Evolutionary conservation across 2,888 invertebrate species (phyloP), one percentile per base, ranked within the genome.

Genomic region (Polyommatus icarus): DNA sequence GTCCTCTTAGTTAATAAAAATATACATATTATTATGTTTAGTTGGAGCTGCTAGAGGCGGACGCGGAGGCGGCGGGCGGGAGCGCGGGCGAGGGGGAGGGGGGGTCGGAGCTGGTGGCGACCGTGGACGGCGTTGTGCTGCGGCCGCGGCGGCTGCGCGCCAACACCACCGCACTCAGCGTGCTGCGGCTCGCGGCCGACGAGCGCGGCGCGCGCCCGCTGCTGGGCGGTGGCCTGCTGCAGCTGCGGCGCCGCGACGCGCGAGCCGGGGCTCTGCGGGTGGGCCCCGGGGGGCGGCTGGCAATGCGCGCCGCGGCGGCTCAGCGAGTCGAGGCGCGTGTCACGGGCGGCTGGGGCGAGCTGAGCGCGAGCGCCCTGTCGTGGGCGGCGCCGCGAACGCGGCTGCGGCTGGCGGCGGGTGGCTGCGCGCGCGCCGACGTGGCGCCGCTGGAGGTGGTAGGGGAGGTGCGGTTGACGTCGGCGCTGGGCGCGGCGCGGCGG

Each of bases 111-210:
- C 67, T 67, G 32, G 4, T 32, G 29, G 12, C 67, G 67, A 67
- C 29, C 5, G 67, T 67, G 18, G 67, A 18, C 29, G 67, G 67
- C 32, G 67, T 67, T 5, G 29, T 32, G 87, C 85, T 91, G 84
- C 85, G 90, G 82, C 88, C 84, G 6, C 90, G 92, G 85, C 89
- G 71, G 91, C 91, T 85, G 81, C 90, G 79, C 91, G 86, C 83
- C 84, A 89, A 67, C 87, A 89, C 81, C 80, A 67, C 85, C 54
- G 90, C 82, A 83, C 82, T 88, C 86, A 91, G 91, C 83, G 89
- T 84, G 78, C 75, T 80, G 80, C 78, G 78, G 78, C 79, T 81
- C 78, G 78, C 77, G 78, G 79, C 78, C 54, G 76, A 29, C 79
- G 80, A 81, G 76, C 77, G 71, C 10, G 46, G 40, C 40, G 79